Percentiles rank a stretch among this genome's conserved stretches.
phyloP scores from a whole-genome alignment of 2,888 invertebrate genomes.

The Nephrocerus scutellatus region DNA sequence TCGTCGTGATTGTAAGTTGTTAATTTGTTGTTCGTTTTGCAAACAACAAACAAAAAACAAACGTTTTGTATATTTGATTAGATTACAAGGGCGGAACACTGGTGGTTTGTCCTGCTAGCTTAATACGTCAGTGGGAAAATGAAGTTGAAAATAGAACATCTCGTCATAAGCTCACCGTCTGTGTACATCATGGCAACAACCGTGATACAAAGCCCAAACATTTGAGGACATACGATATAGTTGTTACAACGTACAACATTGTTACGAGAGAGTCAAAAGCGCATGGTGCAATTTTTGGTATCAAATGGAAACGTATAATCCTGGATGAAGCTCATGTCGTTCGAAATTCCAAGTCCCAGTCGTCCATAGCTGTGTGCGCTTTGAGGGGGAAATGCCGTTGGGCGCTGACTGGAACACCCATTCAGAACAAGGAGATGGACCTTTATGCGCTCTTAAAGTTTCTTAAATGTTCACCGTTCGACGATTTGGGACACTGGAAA shows the following conservation, averaged over 20 bases:
- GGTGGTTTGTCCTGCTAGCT: conserved; percentile 88
- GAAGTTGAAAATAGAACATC: conserved; percentile 64
- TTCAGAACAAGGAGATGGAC: conserved; percentile 88
- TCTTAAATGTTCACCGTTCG: conserved; percentile 78
- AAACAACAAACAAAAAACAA: background rate
- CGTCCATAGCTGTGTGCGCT: conserved; percentile 63
- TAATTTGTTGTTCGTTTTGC: background rate
- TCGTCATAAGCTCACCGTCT: conserved; percentile 56
- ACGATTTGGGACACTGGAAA: conserved; percentile 83
- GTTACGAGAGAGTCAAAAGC: conserved; percentile 57
- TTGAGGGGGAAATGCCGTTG: conserved; percentile 55
- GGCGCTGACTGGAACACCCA: conserved; percentile 90
- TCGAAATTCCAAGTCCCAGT: conserved; percentile 76
- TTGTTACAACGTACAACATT: conserved; percentile 83
- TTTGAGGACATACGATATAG: conserved; percentile 68
- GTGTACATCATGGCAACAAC: conserved; percentile 74
- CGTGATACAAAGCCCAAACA: conserved; percentile 58
- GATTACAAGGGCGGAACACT: conserved; percentile 64
- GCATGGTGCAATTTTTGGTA: conserved; percentile 56
- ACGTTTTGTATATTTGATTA: conserved; percentile 23
- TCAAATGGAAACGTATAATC: conserved; percentile 80
- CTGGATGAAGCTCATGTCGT: conserved; percentile 92
- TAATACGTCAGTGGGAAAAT: conserved; percentile 82
- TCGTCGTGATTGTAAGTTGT: conserved; percentile 35
- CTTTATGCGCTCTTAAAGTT: conserved; percentile 76